Conservation (phyloP, 2,888 invertebrate genomes). For the Scrobipalpa atriplicella region DNA sequence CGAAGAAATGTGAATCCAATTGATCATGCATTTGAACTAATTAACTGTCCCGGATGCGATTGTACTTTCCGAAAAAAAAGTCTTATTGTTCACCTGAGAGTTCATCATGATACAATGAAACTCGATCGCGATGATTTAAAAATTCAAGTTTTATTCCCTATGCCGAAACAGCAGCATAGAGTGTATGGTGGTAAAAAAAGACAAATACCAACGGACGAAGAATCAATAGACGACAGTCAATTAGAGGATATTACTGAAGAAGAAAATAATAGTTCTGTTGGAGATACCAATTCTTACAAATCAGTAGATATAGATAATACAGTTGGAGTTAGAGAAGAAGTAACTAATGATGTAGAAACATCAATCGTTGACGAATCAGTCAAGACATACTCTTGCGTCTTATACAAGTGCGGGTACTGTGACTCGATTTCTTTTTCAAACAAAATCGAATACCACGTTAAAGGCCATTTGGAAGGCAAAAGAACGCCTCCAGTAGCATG, state of each 20-base stretch:
- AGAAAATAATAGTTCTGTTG: constrained; percentile 9
- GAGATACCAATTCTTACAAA: background rate
- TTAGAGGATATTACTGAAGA: background rate
- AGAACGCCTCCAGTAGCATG: background rate
- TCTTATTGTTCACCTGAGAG: constrained; percentile 17
- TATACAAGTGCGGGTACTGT: constrained; percentile 9
- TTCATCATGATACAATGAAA: constrained; percentile 29
- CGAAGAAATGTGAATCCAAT: background rate
- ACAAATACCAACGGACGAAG: background rate
- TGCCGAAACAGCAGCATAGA: background rate
- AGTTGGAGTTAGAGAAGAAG: background rate
- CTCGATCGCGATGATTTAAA: constrained; percentile 22
- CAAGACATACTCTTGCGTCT: background rate
- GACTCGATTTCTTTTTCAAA: background rate
- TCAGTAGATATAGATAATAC: background rate
- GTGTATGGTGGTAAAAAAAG: too few relatives aligned
- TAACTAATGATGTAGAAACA: background rate
- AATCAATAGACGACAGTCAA: background rate
- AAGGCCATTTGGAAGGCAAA: background rate
- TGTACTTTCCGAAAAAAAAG: constrained; percentile 21
- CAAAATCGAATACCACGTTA: background rate
- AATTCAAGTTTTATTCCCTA: background rate
- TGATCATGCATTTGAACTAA: background rate
- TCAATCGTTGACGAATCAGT: too few relatives aligned
- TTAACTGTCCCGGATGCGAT: background rate